Base-by-base conservation (phyloP, 2,797 vertebrate genomes). In the Graptemys geographica region DNA sequence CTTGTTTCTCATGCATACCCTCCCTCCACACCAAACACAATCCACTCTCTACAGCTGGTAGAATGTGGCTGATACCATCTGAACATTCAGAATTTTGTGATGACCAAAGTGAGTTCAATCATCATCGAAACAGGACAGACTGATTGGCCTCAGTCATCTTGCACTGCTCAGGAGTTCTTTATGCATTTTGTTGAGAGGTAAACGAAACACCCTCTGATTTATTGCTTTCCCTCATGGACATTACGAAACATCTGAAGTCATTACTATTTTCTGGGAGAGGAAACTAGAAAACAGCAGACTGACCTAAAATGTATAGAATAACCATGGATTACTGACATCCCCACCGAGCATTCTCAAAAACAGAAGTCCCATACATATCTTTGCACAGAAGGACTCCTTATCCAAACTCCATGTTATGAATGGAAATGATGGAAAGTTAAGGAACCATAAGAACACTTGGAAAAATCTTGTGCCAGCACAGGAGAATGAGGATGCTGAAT, bases 361-460 rank as follows among this genome's bases (percentile, higher is more conserved):
- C 57, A 59, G n/a, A 62, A 62, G 8, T 15, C 59, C 7, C 59
- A 12, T 27, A 33, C 15, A 62, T 33, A 31, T 18, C 31, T 62
- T 33, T 62, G 59, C 59, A n/a, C 2, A 1, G 59, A 62, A 41
- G 69, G 37, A 74, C 19, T 44, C 69, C 8, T 69, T 69, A 33
- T n/a, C 16, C 11, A n/a, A 9, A 69, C 16, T 2, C 62, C 21
- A 74, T 74, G 59, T 33, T 33, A 62, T 18, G 31, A 18, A 33
- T 4, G 2, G 11, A 59, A 57, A 57, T 57, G 19, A 69, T 37
- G 33, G 21, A 74, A 74, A 69, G 6, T 21, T 2, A 37, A 28
- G 15, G 5, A 51, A 37, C 11, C 79, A 72, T 16, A 90, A 41
- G 0, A 2, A 23, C 0, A 0, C 3, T 52, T 4, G 0, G 3